Conservation (phyloP, 1,140 invertebrate genomes). For the Sarcophaga bullata region DNA sequence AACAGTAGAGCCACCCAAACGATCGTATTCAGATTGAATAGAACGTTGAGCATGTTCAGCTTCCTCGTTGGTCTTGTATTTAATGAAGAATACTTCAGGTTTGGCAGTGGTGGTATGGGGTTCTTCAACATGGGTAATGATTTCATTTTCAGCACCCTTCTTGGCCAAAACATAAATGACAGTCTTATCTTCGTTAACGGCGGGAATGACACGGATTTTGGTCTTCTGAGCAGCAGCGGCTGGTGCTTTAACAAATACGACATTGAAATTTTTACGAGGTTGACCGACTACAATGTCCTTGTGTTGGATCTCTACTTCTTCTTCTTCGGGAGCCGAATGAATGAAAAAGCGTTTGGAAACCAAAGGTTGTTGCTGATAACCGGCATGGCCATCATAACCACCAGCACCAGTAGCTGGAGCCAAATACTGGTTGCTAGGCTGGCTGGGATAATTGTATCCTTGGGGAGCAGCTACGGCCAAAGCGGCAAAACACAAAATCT, state of each 20-base stretch:
- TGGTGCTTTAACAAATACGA: slow-evolving; percentile 85
- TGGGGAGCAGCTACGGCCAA: slow-evolving; percentile 39
- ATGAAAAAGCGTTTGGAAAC: slow-evolving; percentile 48
- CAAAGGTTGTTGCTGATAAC: slow-evolving; percentile 40
- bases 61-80: slow-evolving; percentile 73
- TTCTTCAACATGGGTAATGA: slow-evolving; percentile 42
- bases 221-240: slow-evolving; percentile 72
- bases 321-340: slow-evolving; percentile 48
- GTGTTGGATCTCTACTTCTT: slow-evolving; percentile 36
- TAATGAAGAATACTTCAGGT: slow-evolving; percentile 77
- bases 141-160: slow-evolving; percentile 59
- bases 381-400: background rate
- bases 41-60: slow-evolving; percentile 47
- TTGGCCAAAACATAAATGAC: slow-evolving; percentile 83
- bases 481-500: slow-evolving; percentile 41
- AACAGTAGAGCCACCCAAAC: slow-evolving; percentile 45
- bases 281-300: slow-evolving; percentile 51
- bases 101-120: slow-evolving; percentile 59
- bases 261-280: slow-evolving; percentile 81
- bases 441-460: slow-evolving; percentile 43
- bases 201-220: slow-evolving; percentile 71
- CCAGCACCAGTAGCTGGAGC: slow-evolving; percentile 3
- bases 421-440: slow-evolving; percentile 33
- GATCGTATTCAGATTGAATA: slow-evolving; percentile 49
- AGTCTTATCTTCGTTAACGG: slow-evolving; percentile 79